These are phyloP conservation scores for Marisa cornuarietis DNA, from an alignment of 1,140 invertebrate species.

Conservation along the genomic window DNA sequence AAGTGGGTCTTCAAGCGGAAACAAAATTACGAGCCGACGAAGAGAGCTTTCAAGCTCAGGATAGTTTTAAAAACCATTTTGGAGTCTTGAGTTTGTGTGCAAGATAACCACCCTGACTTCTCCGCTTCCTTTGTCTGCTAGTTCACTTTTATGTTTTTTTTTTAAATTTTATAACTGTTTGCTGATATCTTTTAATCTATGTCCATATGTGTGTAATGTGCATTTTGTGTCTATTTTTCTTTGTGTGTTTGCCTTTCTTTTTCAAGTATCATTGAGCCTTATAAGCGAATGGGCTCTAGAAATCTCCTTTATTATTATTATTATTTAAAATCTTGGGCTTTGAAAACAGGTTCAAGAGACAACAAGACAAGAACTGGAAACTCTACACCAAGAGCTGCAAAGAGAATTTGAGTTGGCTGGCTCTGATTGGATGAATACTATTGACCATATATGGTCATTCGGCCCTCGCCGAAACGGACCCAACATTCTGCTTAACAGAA, in stretches of 20 bases:
- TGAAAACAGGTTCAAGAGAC: slow-evolving; percentile 29
- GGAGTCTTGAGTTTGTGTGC: too few relatives aligned
- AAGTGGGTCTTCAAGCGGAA: too few relatives aligned
- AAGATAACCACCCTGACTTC: too few relatives aligned
- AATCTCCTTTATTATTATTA: not conserved
- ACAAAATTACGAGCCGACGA: too few relatives aligned
- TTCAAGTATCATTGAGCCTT: not conserved
- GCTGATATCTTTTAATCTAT: not conserved
- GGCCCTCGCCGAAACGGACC: slow-evolving; percentile 89
- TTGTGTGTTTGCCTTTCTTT: not conserved
- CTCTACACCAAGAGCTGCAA: slow-evolving; percentile 75
- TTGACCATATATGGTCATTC: slow-evolving; percentile 87
- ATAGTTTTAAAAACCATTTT: too few relatives aligned
- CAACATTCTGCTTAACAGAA: slow-evolving; percentile 86
- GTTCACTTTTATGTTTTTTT: too few relatives aligned
- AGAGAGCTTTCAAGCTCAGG: too few relatives aligned
- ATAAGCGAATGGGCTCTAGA: too few relatives aligned
- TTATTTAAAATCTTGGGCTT: not conserved
- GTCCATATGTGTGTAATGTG: not conserved
- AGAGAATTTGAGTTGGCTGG: slow-evolving; percentile 72
- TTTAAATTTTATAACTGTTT: not conserved
- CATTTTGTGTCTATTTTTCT: not conserved
- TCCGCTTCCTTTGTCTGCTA: too few relatives aligned
- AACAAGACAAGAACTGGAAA: slow-evolving; percentile 68
- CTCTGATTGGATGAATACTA: slow-evolving; percentile 70